Percentiles rank a stretch among this genome's conserved stretches.
These are phyloP conservation scores for Lethenteron camtschaticum DNA, from an alignment of 2,113 vertebrate species.

Conservation along the genomic window DNA sequence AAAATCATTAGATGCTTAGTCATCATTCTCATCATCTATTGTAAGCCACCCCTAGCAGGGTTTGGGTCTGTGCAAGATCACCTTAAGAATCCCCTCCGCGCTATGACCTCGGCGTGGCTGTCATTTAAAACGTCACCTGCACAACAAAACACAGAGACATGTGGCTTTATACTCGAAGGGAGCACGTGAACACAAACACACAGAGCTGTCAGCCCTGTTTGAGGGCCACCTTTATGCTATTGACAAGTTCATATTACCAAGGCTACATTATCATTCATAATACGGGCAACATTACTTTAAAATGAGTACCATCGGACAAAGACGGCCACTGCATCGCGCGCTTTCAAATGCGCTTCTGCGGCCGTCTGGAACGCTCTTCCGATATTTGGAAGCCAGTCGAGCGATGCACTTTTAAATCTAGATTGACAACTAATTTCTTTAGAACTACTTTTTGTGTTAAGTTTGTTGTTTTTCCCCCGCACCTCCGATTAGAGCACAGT, in stretches of 20 bases:
- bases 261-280: not conserved
- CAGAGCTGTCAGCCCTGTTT: not conserved
- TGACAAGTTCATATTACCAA: not conserved
- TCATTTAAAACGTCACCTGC: conserved; percentile 74
- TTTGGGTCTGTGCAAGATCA: conserved; percentile 15
- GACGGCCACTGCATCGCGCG: not conserved
- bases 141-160: not conserved
- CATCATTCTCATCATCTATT: too few relatives aligned
- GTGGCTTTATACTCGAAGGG: not conserved
- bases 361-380: too few relatives aligned
- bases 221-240: not conserved
- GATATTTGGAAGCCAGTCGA: too few relatives aligned
- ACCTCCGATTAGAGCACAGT: not conserved
- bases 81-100: conserved; percentile 66
- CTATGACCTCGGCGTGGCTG: conserved; percentile 79
- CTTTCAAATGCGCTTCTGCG: too few relatives aligned
- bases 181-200: not conserved
- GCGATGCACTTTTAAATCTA: too few relatives aligned
- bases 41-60: too few relatives aligned
- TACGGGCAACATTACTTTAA: not conserved
- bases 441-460: not conserved
- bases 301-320: not conserved
- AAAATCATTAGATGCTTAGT: too few relatives aligned
- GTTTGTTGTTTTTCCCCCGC: not conserved
- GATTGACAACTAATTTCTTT: too few relatives aligned